These are phyloP conservation scores for Macrobrachium rosenbergii DNA, from an alignment of 1,140 invertebrate species.

Conservation along the genomic window DNA sequence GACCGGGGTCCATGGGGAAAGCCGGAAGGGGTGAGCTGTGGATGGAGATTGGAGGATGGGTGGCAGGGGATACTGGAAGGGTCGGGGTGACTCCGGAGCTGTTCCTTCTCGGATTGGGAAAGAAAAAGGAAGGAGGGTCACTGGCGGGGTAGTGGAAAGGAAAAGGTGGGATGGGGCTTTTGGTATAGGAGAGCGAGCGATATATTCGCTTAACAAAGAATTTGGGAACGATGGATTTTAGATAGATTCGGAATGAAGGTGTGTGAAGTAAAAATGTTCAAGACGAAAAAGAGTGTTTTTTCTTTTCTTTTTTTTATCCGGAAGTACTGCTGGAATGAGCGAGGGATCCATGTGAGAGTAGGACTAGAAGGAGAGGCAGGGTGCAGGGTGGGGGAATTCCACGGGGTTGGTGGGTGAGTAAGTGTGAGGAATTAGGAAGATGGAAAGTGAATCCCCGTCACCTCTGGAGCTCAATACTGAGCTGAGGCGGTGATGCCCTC, in stretches of 20 bases:
- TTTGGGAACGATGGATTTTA: no score
- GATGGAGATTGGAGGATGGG: not conserved
- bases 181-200: not conserved
- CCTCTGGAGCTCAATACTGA: slow-evolving; percentile 24
- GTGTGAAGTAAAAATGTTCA: no score
- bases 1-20: slow-evolving; percentile 9
- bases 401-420: no score
- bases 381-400: no score
- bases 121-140: not conserved
- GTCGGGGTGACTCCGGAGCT: not conserved
- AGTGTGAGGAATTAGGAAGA: no score
- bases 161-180: not conserved
- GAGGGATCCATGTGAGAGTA: no score
- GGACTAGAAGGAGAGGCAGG: no score
- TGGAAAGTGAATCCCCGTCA: slow-evolving; percentile 1
- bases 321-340: no score
- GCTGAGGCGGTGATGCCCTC: not conserved
- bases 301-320: no score
- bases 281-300: no score
- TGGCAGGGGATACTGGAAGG: not conserved
- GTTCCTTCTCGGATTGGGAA: not conserved
- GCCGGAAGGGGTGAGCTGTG: not conserved
- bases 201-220: no score
- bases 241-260: no score
- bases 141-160: not conserved